Conservation (phyloP, 2,888 invertebrate species). For the Pseudanteris insignis region DNA sequence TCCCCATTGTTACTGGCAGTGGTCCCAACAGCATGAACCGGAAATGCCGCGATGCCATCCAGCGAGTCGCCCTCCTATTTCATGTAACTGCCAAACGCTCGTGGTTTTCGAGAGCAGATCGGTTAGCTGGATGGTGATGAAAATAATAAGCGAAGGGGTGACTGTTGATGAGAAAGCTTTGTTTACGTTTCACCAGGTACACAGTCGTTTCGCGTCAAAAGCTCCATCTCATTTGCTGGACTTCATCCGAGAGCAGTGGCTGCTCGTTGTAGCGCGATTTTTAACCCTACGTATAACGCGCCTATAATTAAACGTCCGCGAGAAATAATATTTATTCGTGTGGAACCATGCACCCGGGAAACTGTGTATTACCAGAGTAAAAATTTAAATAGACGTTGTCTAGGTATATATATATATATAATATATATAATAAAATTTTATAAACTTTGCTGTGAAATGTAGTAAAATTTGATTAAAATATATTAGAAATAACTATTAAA, state of each 20-base stretch:
- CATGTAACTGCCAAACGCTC: conserved; percentile 58
- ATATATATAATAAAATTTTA: no score
- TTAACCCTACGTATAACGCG: neutral
- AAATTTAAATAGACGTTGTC: no score
- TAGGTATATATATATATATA: no score
- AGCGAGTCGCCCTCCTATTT: conserved; percentile 56
- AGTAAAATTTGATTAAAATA: no score
- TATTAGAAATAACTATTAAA: no score
- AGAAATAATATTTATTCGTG: no score
- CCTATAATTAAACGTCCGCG: no score
- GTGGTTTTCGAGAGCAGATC: conserved; percentile 48
- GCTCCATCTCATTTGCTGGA: conserved; percentile 37
- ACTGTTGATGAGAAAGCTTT: conserved; percentile 43
- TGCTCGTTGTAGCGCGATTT: conserved; percentile 17
- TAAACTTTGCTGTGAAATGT: no score
- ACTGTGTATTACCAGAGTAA: no score
- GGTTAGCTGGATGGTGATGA: conserved; percentile 33
- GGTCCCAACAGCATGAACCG: conserved; percentile 52
- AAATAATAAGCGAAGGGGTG: conserved; percentile 43
- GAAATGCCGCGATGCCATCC: conserved; percentile 52
- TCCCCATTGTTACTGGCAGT: conserved; percentile 56
- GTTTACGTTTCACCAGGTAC: conserved; percentile 38
- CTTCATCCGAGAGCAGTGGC: conserved; percentile 22
- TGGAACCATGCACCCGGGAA: no score
- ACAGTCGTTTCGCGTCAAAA: conserved; percentile 34